Percentiles rank a stretch among this genome's conserved stretches.
Evolutionary conservation across 2,797 vertebrate genomes (phyloP).

Genomic region (Lepus oiostolus): DNA sequence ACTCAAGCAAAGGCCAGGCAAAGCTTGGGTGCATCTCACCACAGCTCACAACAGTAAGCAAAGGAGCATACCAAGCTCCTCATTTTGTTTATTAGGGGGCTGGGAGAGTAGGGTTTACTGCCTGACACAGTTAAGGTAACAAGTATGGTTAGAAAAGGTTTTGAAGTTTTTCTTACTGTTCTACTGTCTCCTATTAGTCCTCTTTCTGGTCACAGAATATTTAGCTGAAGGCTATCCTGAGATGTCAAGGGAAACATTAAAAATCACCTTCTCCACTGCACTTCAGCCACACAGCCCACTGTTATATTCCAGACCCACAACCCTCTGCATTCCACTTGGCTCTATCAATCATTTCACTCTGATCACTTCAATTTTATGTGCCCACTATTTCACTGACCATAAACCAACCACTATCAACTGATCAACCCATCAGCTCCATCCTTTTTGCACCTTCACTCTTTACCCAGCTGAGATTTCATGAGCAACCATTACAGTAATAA

Average conservation of each 20-base stretch:
- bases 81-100: neutral
- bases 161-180: conserved; percentile 11
- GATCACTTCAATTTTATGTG: neutral
- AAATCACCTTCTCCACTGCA: neutral
- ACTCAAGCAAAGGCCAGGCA: neutral
- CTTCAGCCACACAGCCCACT: neutral
- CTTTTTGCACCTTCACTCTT: neutral
- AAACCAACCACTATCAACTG: neutral
- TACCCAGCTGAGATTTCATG: neutral
- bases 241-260: neutral
- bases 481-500: conserved; percentile 5
- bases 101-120: neutral
- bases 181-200: neutral
- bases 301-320: neutral
- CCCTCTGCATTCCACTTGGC: neutral
- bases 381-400: neutral
- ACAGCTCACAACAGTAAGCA: neutral
- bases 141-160: neutral
- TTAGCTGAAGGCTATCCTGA: conserved; percentile 11
- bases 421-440: neutral
- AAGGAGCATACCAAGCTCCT: neutral
- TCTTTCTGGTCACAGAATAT: neutral
- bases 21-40: neutral
- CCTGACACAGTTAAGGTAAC: conserved; percentile 39
- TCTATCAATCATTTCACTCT: neutral